Evolutionary conservation across 2,888 invertebrate genomes (phyloP), one percentile per base, ranked within the genome.

Genomic region (Amphimallon solstitiale): DNA sequence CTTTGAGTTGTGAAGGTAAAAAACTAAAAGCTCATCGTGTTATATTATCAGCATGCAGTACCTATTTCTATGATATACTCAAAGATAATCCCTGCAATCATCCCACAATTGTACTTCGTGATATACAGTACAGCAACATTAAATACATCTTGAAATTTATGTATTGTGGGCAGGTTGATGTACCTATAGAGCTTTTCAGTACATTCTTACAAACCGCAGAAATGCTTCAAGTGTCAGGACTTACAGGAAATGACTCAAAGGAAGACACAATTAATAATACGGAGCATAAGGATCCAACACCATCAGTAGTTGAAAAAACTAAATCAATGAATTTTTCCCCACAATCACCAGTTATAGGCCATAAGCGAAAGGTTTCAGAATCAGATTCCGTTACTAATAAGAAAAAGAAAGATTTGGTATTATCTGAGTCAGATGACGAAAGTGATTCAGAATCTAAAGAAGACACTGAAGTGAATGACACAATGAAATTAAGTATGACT

Each of bases 21-120:
- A 89, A 90, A 83, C 90, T 94, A 71, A 90, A 89, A 76, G 94
- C 94, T 38, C 94, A 94, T 78, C 93, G 92, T 85, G 90, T 94
- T 85, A 86, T 94, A 59, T 84, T 94, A 17, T 92, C 93, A 0
- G 93, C 93, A 4, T 94, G 94, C 79, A 94, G 94, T 76, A 88
- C 87, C 72, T 94, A 93, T 79, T 94, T 94, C 78, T 72, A 74
- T 51, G 72, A 75, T 68, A 68, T 74, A 21, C 81, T 82, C 63
- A 79, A 88, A 85, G 89, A 89, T 74, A 89, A 89, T 78, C 89
- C 89, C 65, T 89, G 89, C 79, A 87, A 87, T 73, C 89, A 90
- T 78, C 90, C 90, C 48, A 87, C 90, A 46, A 87, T 90, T 63
- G 89, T 90, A 69, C 76, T 90, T 63, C 89, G 89, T 80, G 89